Base-by-base conservation (phyloP, 2,888 invertebrate genomes). In the Tyria jacobaeae region DNA sequence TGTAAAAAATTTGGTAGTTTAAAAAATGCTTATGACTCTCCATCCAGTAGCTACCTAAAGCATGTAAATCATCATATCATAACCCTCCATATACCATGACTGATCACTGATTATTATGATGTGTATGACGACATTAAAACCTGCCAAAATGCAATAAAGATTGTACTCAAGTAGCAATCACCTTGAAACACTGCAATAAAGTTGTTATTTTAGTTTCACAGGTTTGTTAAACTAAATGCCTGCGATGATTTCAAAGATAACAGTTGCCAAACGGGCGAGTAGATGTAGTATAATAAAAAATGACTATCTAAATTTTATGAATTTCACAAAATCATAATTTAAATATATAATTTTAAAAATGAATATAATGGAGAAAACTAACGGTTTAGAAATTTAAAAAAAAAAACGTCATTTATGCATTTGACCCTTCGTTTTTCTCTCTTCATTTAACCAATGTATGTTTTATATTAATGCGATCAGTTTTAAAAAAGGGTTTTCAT, bases 141-240 rank as follows among this genome's bases (percentile, higher is more conserved):
- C 27, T 54, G 27, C 54, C 35, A 51, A 51, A 35, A 51, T 51
- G 51, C 35, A 51, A 35, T 51, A 24, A 15, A 12, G 51, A 21
- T 2, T 21, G 15, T 27, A 51, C 34, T 35, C 34, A 51, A 51
- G 35, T 35, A 51, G 17, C 14, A 51, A n/a, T n/a, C n/a, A 51
- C 34, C 34, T 35, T 51, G 21, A 35, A 9, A 0, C 24, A 14
- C 51, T 3, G 15, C 15, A 35, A 24, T 51, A 51, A 51, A 51
- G 51, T 51, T 51, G 51, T 51, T 35, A 51, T 51, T 35, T 51
- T 3, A 35, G 34, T 1, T 31, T 35, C 3, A 21, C 14, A 21
- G 14, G n/a, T n/a, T n/a, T n/a, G n/a, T n/a, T n/a, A n/a, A n/a
- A n/a, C n/a, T n/a, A 24, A 15, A 51, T 51, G 15, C 12, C 12